These are phyloP conservation scores for Copsychus sechellarum DNA, from an alignment of 2,113 vertebrate species.

Conservation along the genomic window DNA sequence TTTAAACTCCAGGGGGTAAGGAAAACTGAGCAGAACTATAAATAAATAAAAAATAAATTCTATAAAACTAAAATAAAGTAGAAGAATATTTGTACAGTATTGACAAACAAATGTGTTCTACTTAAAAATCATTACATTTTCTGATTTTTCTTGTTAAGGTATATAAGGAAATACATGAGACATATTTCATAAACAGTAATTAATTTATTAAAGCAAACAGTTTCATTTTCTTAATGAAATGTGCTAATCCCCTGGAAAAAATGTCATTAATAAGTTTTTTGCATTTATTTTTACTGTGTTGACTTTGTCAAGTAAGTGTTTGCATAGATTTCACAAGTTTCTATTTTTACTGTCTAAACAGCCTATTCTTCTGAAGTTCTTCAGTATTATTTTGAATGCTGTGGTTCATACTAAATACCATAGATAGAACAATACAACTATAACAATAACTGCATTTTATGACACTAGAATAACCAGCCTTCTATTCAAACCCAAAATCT, in stretches of 20 bases:
- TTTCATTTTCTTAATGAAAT: conserved; percentile 2
- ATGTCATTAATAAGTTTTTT: background rate
- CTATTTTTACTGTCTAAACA: background rate
- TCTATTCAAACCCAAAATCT: background rate
- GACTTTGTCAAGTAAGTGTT: background rate
- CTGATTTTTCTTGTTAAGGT: background rate
- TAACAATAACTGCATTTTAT: background rate
- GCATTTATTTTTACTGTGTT: background rate
- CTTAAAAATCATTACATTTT: background rate
- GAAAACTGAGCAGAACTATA: background rate
- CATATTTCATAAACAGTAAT: background rate
- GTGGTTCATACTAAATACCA: background rate
- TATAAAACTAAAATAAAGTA: background rate
- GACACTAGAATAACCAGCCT: background rate
- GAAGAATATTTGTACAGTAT: background rate
- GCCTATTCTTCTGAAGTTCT: background rate
- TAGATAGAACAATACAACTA: background rate
- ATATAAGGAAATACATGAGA: background rate
- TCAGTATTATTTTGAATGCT: background rate
- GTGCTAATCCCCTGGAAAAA: background rate
- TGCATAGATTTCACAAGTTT: conserved; percentile 55
- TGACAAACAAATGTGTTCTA: background rate
- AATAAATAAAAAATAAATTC: background rate
- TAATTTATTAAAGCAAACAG: conserved; percentile 61
- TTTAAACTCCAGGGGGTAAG: background rate